phyloP scores from a whole-genome alignment of 2,888 invertebrate species.

The Bedellia somnulentella region DNA sequence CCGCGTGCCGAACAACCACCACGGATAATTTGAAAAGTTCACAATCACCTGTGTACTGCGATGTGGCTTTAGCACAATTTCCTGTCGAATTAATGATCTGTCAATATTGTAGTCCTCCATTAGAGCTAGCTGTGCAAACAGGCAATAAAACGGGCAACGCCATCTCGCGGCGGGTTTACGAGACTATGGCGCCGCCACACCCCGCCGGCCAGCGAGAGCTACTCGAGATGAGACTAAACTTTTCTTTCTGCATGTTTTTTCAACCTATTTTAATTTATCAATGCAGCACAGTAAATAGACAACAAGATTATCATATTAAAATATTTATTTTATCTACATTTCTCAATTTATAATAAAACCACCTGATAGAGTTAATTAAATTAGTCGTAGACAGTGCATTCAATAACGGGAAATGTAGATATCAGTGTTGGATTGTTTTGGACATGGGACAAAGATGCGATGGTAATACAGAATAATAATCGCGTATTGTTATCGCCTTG shows the following conservation, averaged over 20 bases:
- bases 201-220: not conserved
- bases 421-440: too few relatives aligned
- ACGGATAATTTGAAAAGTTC: slow-evolving; percentile 60
- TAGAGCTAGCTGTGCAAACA: slow-evolving; percentile 50
- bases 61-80: slow-evolving; percentile 53
- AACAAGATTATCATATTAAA: too few relatives aligned
- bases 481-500: not conserved
- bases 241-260: not conserved
- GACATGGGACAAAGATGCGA: too few relatives aligned
- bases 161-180: slow-evolving; percentile 44
- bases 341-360: too few relatives aligned
- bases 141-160: slow-evolving; percentile 42
- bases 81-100: slow-evolving; percentile 58
- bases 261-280: not conserved
- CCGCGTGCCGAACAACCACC: slow-evolving; percentile 44
- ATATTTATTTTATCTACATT: too few relatives aligned
- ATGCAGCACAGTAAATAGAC: too few relatives aligned
- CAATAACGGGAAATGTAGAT: too few relatives aligned
- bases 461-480: not conserved
- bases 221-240: not conserved
- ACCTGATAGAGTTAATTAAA: too few relatives aligned
- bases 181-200: slow-evolving; percentile 23
- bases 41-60: slow-evolving; percentile 48
- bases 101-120: slow-evolving; percentile 56
- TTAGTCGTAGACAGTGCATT: too few relatives aligned